Evolutionary conservation across 2,888 invertebrate genomes (phyloP).

Genomic region (Acanthoscelides obtectus): DNA sequence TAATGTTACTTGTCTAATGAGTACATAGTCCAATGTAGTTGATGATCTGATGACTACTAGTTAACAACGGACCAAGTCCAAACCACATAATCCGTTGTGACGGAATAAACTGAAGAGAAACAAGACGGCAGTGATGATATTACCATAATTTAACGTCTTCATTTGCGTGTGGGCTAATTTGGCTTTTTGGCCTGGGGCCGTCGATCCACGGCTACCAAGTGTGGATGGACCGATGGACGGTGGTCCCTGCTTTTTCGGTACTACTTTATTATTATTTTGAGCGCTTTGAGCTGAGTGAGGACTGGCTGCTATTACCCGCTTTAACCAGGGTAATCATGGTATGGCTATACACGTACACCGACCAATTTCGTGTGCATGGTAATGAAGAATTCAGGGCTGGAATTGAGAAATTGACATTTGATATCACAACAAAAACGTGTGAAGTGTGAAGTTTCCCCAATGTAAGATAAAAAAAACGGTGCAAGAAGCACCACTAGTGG

Average conservation of each 20-base stretch:
- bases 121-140: conserved; percentile 10
- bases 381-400: not conserved
- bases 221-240: not conserved
- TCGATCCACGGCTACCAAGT: not conserved
- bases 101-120: conserved; percentile 13
- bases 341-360: not conserved
- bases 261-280: conserved; percentile 6
- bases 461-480: too few species aligned
- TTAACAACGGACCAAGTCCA: not conserved
- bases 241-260: conserved; percentile 7
- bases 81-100: not conserved
- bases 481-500: too few species aligned
- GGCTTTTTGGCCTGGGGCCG: conserved; percentile 4
- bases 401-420: not conserved
- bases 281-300: conserved; percentile 4
- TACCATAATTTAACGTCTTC: conserved; percentile 26
- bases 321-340: not conserved
- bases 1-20: too few species aligned
- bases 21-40: too few species aligned
- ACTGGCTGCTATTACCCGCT: conserved; percentile 3
- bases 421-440: too few species aligned
- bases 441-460: too few species aligned
- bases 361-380: not conserved
- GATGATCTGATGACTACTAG: not conserved
- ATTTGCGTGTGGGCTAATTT: conserved; percentile 27